These are phyloP conservation scores for Daktulosphaira vitifoliae DNA, from an alignment of 1,140 invertebrate genomes.

Conservation along the genomic window DNA sequence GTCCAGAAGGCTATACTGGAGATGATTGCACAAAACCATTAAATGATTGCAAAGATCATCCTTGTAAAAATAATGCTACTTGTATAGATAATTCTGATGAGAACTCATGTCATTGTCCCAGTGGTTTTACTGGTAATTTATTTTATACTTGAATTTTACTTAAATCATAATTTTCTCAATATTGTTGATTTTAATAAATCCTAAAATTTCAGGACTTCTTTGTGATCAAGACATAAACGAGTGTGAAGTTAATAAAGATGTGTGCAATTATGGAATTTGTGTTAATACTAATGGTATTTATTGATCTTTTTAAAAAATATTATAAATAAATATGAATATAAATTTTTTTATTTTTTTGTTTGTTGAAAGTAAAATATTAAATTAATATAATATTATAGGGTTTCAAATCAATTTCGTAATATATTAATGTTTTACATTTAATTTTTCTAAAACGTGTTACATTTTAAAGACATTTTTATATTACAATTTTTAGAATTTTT, in stretches of 20 bases:
- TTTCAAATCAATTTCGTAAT: no score
- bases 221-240: slow-evolving; percentile 73
- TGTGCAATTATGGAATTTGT: slow-evolving; percentile 77
- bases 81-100: slow-evolving; percentile 48
- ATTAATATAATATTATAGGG: background rate
- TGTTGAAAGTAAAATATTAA: background rate
- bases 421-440: no score
- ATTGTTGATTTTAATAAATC: background rate
- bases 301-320: background rate
- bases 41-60: slow-evolving; percentile 49
- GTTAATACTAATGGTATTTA: slow-evolving; percentile 51
- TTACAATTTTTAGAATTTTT: no score
- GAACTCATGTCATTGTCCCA: slow-evolving; percentile 52
- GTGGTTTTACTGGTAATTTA: slow-evolving; percentile 46
- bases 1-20: slow-evolving; percentile 74
- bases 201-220: background rate
- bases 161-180: background rate
- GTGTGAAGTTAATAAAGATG: slow-evolving; percentile 51
- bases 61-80: slow-evolving; percentile 49
- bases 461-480: no score
- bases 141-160: background rate
- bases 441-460: no score
- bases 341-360: slow-evolving; percentile 2
- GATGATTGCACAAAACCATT: slow-evolving; percentile 54
- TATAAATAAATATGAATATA: background rate